Percentiles rank a stretch among this genome's conserved stretches.
Evolutionary conservation across 2,113 vertebrate genomes (phyloP).

Genomic region (Catharus fuscescens): DNA sequence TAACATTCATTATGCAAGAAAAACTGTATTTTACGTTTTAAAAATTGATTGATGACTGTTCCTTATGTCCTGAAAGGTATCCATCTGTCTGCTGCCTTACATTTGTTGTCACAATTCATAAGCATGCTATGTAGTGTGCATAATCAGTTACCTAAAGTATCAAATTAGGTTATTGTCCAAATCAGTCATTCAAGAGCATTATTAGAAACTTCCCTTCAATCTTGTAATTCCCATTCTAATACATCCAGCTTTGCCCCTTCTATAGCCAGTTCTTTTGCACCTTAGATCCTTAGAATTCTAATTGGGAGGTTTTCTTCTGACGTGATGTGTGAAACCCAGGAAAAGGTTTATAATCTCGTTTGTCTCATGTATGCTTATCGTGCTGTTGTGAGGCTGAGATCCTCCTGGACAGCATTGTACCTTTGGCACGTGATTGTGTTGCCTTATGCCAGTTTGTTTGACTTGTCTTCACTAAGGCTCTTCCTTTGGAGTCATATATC

Average conservation of each 20-base stretch:
- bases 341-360: neutral
- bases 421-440: neutral
- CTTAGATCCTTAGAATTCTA: neutral
- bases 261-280: neutral
- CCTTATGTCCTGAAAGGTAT: neutral
- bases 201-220: neutral
- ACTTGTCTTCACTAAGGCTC: neutral
- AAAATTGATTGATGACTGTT: neutral
- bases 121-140: neutral
- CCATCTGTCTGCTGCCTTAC: neutral
- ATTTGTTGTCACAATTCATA: neutral
- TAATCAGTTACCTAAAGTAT: neutral
- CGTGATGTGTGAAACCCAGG: constrained; percentile 20
- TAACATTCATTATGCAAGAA: neutral
- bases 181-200: neutral
- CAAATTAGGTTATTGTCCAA: neutral
- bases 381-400: neutral
- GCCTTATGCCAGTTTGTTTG: neutral
- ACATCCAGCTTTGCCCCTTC: neutral
- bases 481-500: neutral
- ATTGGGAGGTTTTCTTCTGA: constrained; percentile 28
- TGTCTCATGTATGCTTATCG: neutral
- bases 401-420: neutral
- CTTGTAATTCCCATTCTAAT: neutral
- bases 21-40: neutral